Conservation (phyloP, 1,140 invertebrate genomes). For the Pteromalus puparum region DNA sequence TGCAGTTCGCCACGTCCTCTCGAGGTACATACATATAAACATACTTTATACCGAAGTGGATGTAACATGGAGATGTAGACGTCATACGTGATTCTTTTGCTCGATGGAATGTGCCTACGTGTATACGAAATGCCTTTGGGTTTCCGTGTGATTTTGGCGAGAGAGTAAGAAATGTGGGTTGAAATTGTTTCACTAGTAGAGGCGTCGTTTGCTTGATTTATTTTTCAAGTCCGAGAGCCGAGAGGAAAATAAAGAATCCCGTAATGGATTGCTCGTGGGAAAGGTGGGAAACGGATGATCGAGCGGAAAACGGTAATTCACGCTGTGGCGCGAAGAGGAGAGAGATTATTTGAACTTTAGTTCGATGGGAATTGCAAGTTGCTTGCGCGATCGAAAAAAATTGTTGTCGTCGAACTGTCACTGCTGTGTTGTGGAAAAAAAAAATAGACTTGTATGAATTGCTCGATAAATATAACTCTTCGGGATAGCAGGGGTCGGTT, state of each 20-base stretch:
- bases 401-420: neutral
- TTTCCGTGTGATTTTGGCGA: neutral
- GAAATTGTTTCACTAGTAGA: neutral
- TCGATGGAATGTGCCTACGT: neutral
- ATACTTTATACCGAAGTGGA: neutral
- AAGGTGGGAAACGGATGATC: neutral
- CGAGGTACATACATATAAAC: constrained; percentile 78
- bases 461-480: neutral
- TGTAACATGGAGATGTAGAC: neutral
- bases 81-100: constrained; percentile 25
- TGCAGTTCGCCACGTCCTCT: constrained; percentile 86
- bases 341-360: neutral
- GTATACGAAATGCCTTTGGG: neutral
- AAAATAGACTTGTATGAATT: neutral
- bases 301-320: neutral
- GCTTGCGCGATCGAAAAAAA: neutral
- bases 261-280: neutral
- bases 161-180: neutral
- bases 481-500: neutral
- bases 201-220: neutral
- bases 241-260: constrained; percentile 1
- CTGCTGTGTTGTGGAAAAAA: too few species aligned
- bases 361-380: neutral
- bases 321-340: too few species aligned
- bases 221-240: neutral